phyloP scores from a whole-genome alignment of 2,113 vertebrate species.

The Delphinus delphis region DNA sequence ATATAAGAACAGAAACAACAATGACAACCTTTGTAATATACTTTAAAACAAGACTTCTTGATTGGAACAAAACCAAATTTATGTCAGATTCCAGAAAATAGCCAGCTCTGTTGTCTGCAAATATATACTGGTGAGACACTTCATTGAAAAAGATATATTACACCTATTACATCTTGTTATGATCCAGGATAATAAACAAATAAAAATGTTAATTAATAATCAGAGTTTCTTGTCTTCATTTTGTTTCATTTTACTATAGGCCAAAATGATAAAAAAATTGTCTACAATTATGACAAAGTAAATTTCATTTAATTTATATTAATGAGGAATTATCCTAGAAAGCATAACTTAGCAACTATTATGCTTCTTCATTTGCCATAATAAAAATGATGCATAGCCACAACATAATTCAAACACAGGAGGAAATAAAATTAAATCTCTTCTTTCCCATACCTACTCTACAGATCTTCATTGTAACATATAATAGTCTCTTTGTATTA shows the following conservation, averaged over 20 bases:
- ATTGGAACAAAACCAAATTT: background rate
- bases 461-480: background rate
- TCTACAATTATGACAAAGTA: background rate
- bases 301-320: conserved; percentile 12
- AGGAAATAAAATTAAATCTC: background rate
- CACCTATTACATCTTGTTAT: background rate
- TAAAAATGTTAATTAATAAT: background rate
- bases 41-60: background rate
- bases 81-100: background rate
- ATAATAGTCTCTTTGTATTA: background rate
- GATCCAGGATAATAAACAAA: background rate
- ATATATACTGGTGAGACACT: background rate
- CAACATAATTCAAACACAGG: background rate
- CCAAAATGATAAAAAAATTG: background rate
- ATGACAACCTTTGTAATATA: background rate
- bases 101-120: background rate
- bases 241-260: background rate
- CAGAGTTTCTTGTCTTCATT: background rate
- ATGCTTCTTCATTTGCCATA: background rate
- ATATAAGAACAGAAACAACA: background rate
- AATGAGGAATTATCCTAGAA: background rate
- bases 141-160: background rate
- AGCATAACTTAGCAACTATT: background rate
- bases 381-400: background rate
- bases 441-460: background rate